Evolutionary conservation across 2,113 vertebrate genomes (phyloP).

Genomic region (Tragelaphus strepsiceros): DNA sequence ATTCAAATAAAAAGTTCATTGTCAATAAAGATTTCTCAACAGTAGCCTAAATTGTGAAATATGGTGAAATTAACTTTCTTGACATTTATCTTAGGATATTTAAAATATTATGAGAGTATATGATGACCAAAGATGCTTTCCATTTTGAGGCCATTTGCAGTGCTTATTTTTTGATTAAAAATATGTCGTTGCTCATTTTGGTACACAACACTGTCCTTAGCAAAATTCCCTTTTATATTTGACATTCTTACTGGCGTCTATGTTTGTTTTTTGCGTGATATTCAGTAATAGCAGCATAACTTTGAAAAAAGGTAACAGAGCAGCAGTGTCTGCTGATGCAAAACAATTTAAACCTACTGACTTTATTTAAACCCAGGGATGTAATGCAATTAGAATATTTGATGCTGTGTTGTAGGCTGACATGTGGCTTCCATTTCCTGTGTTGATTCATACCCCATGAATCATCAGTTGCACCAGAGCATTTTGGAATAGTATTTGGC

Average conservation of each 20-base stretch:
- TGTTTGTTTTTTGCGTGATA: not conserved
- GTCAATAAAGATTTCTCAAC: not conserved
- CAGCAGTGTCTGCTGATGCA: not conserved
- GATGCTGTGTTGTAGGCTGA: not conserved
- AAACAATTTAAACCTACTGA: not conserved
- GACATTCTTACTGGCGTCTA: not conserved
- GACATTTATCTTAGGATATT: not conserved
- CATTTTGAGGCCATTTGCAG: not conserved
- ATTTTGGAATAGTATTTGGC: not conserved
- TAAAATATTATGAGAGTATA: not conserved
- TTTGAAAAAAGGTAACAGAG: not conserved
- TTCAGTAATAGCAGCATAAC: not conserved
- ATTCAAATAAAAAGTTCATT: not conserved
- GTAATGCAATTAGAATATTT: not conserved
- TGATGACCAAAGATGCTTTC: not conserved
- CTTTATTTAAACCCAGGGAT: not conserved
- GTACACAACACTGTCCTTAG: not conserved
- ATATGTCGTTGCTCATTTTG: not conserved
- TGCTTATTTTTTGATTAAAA: not conserved
- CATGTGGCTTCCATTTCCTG: not conserved
- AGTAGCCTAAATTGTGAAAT: not conserved
- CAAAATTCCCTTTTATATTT: not conserved
- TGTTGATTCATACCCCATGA: not conserved
- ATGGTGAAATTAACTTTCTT: not conserved
- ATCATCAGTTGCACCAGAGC: not conserved